Base-by-base conservation (phyloP, 2,113 vertebrate genomes). In the Odocoileus hemionus region DNA sequence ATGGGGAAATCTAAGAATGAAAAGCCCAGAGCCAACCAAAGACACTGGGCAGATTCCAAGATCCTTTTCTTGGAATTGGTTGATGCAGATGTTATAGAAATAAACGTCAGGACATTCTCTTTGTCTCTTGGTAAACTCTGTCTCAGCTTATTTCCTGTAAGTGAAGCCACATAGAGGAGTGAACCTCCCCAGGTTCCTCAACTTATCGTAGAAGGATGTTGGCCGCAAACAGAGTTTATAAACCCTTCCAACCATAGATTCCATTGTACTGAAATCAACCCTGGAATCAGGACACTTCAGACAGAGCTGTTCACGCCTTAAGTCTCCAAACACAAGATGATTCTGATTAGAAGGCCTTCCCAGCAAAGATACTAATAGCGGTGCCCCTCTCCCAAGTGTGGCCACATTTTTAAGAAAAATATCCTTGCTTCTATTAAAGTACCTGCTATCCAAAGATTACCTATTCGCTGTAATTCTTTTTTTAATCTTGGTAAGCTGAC, bases 401-500 rank as follows among this genome's bases (percentile, higher is more conserved):
- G 52, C 61, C 45, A 86, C 9, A 61, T 89, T 84, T 97, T 79
- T 80, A 47, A 94, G 85, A 96, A 87, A 96, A 84, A 82, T 67
- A 91, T 96, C 54, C 67, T 97, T 82, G n/a, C 78, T 93, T 82
- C 89, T 97, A 30, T 76, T 60, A 52, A 43, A 95, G 60, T 8
- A 96, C 95, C 87, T 91, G 89, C 79, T 98, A 96, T 92, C 97
- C 28, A 50, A 88, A 86, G 30, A 89, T 26, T 87, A 92, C 83
- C 88, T 92, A 61, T 96, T 85, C 45, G 45, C 33, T 87, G 47
- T 96, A 83, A 93, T 97, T 98, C 97, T 76, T 90, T 58, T 97
- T 60, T 97, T 39, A 96, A 97, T 94, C 97, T 98, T 98, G 36
- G 96, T 94, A 94, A 97, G 64, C 78, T 30, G 50, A 91, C 43